These are phyloP conservation scores for Camelus dromedarius DNA, from an alignment of 2,113 vertebrate genomes.

Conservation along the genomic window DNA sequence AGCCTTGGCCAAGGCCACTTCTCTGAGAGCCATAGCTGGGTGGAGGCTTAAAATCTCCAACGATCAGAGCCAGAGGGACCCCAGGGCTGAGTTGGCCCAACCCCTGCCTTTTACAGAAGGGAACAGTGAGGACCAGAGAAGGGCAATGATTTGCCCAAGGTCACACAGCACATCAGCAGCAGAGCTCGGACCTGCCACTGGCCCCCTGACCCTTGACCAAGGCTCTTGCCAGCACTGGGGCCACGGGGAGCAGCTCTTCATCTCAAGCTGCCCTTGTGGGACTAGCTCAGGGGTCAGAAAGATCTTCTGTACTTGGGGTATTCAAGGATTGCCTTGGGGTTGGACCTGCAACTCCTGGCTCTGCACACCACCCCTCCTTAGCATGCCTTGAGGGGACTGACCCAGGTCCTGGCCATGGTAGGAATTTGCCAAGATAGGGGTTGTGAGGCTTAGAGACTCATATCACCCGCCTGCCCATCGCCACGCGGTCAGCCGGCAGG, in stretches of 20 bases:
- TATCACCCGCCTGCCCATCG: no score
- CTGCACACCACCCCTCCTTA: not conserved
- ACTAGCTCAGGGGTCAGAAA: not conserved
- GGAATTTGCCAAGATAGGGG: not conserved
- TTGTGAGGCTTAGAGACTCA: rapidly evolving
- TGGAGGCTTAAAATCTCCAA: not conserved
- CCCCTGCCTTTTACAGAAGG: not conserved
- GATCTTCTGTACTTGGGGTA: not conserved
- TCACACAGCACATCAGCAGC: not conserved
- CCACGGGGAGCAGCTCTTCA: no score
- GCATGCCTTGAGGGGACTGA: rapidly evolving
- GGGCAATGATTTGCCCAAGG: not conserved
- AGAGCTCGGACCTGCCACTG: not conserved
- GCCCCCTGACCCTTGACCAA: no score
- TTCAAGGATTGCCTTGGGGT: not conserved
- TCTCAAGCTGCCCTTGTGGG: not conserved
- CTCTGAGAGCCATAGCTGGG: not conserved
- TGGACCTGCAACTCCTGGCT: not conserved
- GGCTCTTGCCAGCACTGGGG: not conserved
- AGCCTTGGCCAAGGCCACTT: not conserved
- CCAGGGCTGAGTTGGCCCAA: not conserved
- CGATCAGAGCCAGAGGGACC: not conserved
- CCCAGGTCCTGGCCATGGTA: not conserved
- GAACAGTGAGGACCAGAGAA: not conserved
- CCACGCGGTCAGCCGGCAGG: not conserved